phyloP scores from a whole-genome alignment of 1,140 invertebrate genomes.

The Acyrthosiphon pisum region DNA sequence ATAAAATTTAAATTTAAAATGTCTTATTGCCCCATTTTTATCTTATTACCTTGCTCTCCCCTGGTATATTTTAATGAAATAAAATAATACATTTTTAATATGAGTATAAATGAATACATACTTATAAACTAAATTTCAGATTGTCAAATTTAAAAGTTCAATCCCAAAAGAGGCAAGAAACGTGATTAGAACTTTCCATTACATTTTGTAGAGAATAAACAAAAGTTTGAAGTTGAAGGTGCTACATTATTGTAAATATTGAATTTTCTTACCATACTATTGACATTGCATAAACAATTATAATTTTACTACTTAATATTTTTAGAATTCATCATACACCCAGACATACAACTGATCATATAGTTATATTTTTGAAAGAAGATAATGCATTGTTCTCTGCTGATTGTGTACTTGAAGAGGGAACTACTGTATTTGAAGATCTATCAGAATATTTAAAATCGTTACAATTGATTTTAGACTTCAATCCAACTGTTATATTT shows the following conservation, averaged over 20 bases:
- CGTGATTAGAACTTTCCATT: conserved; percentile 53
- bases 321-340: too few relatives aligned
- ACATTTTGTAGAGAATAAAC: conserved; percentile 76
- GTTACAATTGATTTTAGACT: conserved; percentile 77
- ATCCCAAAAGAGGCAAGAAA: conserved; percentile 56
- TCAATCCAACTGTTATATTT: conserved; percentile 84
- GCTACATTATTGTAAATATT: conserved; percentile 76
- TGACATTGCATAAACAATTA: too few relatives aligned
- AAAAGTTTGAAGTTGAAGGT: conserved; percentile 87
- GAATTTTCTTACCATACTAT: too few relatives aligned
- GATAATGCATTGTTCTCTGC: conserved; percentile 92
- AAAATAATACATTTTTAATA: not conserved
- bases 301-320: too few relatives aligned
- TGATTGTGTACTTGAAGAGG: conserved; percentile 94
- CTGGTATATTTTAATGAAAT: not conserved
- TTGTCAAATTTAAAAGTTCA: conserved; percentile 67
- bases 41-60: too few relatives aligned
- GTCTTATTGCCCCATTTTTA: too few relatives aligned
- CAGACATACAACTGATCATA: too few relatives aligned
- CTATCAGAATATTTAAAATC: conserved; percentile 89
- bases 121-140: conserved; percentile 62
- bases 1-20: too few relatives aligned
- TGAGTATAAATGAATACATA: not conserved
- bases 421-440: conserved; percentile 91
- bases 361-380: conserved; percentile 79